A percentile compares a stretch with the other conserved stretches of the same genome.
Evolutionary conservation across 2,888 invertebrate species (phyloP).

Genomic region (Acanthococcus lagerstroemiae): DNA sequence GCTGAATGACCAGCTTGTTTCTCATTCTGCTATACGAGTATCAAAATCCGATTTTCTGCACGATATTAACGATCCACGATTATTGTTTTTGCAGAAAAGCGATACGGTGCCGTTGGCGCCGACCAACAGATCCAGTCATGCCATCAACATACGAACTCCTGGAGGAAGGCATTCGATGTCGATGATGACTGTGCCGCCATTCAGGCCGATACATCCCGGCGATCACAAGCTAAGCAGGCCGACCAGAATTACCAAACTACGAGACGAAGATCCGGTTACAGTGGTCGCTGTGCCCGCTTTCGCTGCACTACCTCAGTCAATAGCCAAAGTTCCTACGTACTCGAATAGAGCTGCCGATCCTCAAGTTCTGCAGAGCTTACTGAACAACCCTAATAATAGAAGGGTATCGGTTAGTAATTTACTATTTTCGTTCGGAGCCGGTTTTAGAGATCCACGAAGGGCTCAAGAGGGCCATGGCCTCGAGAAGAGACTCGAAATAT

Average conservation of each 20-base stretch:
- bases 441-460: no score
- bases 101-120: not conserved
- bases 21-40: not conserved
- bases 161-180: conserved; percentile 40
- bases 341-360: conserved; percentile 44
- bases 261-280: conserved; percentile 32
- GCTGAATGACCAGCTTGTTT: not conserved
- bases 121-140: conserved; percentile 24
- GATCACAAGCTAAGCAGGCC: conserved; percentile 45
- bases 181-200: conserved; percentile 55
- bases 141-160: conserved; percentile 21
- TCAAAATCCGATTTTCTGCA: not conserved
- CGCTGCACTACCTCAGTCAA: conserved; percentile 49
- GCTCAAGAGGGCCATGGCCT: no score
- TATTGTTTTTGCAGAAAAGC: not conserved
- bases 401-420: conserved; percentile 29
- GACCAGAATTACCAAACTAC: conserved; percentile 27
- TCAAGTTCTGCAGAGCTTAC: conserved; percentile 36
- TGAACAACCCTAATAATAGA: conserved; percentile 29
- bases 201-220: conserved; percentile 64
- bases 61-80: not conserved
- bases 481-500: not conserved
- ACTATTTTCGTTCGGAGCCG: no score
- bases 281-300: conserved; percentile 45
- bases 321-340: conserved; percentile 48